Evolutionary conservation across 2,113 vertebrate species (phyloP), one percentile per base, ranked within the genome.

Genomic region (Pterocles orientalis): DNA sequence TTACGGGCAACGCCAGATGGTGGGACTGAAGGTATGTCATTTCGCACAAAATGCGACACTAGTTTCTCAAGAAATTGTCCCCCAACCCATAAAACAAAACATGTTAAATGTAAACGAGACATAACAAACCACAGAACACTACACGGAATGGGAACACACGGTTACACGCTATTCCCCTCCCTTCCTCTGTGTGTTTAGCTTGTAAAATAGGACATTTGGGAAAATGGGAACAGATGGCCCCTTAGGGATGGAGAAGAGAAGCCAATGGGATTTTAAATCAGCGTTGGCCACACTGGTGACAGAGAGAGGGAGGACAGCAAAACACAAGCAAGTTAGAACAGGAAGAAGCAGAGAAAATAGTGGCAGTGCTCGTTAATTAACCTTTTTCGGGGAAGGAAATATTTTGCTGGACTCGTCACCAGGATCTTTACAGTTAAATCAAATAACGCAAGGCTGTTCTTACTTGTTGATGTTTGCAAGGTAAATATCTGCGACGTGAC

Each of bases 401-500:
- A 10, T 29, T 47, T n/a, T 7, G 34, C 60, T 45, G 72, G 29
- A 19, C 82, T 78, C 57, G n/a, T 45, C 56, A 57, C 24, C 81
- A 18, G 48, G 41, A 76, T 56, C 61, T 19, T 24, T 19, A 64
- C 69, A 75, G 60, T 51, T 16, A 50, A 60, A 25, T 50, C 31
- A 31, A 86, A 71, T 6, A 82, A 29, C 0, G 23, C 84, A 82
- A 88, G 86, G 86, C 92, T 94, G 94, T 78, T 97, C 98, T 96
- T 98, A 99, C 99, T 99, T 99, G 99, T 99, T 99, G 88, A 99
- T 99, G 98, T 99, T 99, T 88, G 99, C 99, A 94, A 99, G 98
- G 97, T 99, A 99, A 97, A 99, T 99, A 68, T 99, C 99, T 18
- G 99, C 99, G 88, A 99, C 99, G 83, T 99, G 99, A 70, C 99